Evolutionary conservation across 1,140 invertebrate species (phyloP), one percentile per base, ranked within the genome.

Genomic region (Achatina immaculata): DNA sequence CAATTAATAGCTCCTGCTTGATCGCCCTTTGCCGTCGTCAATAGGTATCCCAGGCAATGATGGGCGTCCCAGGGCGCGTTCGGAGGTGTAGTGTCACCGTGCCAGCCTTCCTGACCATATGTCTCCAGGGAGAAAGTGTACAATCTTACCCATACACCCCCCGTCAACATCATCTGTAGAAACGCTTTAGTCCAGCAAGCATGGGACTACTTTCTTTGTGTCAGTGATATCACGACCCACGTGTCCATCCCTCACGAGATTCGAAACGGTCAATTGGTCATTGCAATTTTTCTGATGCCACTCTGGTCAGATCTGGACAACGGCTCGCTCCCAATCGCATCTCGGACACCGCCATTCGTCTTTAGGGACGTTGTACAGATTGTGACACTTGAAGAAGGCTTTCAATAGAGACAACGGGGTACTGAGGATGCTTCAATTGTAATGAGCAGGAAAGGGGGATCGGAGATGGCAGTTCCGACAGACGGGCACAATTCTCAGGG

Each of bases 231-330:
- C 3, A 40, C 21, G 42, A 69, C 16, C 36, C 24, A 40, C n/a
- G n/a, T 40, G 36, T 42, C 36, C 11, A 3, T 6, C 21, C 68
- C 36, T 42, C 42, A 6, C 19, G 68, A 38, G 36, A 42, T 73
- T 43, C 14, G 7, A 11, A 51, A 43, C 71, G 71, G 71, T 73
- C 71, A 73, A 73, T 73, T 73, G 71, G 71, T 73, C 71, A 73
- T 73, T 73, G 38, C 7, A 73, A 48, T 51, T 73, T 45, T 45
- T 45, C 71, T 48, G 42, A 72, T 72, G 69, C 40, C 69, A 72
- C 40, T 40, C 38, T 72, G 69, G 43, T 51, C 71, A 73, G 48
- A 11, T 73, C 42, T 45, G 71, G 71, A 31, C 40, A 73, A 43
- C 36, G 42, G 68, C 36, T 42, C 31, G 42, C 19, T 40, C 0